A percentile compares a stretch with the other conserved stretches of the same genome.
phyloP scores from a whole-genome alignment of 1,140 invertebrate species.

The Plodia interpunctella region DNA sequence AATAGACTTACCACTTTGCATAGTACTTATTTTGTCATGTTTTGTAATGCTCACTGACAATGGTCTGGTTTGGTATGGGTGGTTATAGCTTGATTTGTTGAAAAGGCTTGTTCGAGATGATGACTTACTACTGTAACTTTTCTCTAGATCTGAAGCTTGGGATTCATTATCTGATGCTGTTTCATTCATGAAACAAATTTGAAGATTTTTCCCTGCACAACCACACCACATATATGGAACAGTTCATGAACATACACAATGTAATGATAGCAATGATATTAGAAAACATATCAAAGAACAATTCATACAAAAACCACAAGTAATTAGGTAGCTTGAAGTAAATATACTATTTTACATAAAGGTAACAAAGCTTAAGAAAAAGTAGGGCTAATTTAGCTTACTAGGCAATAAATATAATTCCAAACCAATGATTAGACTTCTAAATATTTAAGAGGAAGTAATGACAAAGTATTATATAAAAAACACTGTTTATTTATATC shows the following conservation, averaged over 20 bases:
- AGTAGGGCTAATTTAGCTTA: no score
- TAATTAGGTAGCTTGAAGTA: no score
- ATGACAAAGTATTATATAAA: no score
- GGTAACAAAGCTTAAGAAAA: no score
- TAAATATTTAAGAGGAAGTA: no score
- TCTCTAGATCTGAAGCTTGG: conserved; percentile 83
- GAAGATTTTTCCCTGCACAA: conserved; percentile 90
- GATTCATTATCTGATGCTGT: conserved; percentile 90
- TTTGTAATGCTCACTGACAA: conserved; percentile 69
- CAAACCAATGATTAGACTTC: no score
- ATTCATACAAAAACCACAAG: no score
- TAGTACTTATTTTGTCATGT: conserved; percentile 57
- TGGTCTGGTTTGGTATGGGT: conserved; percentile 73
- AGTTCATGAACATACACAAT: conserved; percentile 21
- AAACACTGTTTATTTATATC: no score
- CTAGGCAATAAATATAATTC: no score
- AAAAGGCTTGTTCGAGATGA: conserved; percentile 59
- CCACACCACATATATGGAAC: conserved; percentile 51
- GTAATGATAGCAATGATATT: not conserved
- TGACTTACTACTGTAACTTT: conserved; percentile 63
- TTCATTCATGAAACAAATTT: conserved; percentile 97
- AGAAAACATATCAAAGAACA: not conserved
- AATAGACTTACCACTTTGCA: conserved; percentile 56
- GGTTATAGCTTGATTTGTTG: conserved; percentile 62
- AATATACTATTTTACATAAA: no score